Evolutionary conservation across 2,888 invertebrate genomes (phyloP), one percentile per base, ranked within the genome.

Genomic region (Thera britannica): DNA sequence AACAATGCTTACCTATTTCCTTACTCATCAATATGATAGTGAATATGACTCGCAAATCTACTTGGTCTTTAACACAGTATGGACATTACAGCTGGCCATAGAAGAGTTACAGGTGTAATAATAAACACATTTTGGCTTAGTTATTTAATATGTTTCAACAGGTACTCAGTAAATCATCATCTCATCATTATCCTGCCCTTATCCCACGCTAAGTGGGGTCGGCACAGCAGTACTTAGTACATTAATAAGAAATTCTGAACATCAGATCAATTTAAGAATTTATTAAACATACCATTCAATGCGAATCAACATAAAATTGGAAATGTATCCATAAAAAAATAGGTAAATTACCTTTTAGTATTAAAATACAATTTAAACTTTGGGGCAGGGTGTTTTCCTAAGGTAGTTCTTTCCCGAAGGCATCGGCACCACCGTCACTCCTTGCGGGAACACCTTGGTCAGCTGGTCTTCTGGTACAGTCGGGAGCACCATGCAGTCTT

Each of bases 401-500:
- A 99, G 89, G 83, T 99, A 99, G 1, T 90, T 85, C 86, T 97
- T 98, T 54, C 98, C 97, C 0, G 98, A 99, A 0, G 98, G 98
- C 74, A 99, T 85, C 4, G 95, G 89, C 7, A 97, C 86, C 2
- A 95, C 94, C 41, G 95, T 95, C 8, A 97, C 94, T 9, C 96
- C 96, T 61, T 94, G 91, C 0, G 97, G 97, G 85, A 98, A 98
- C 48, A 96, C 86, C 63, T 90, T 90, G 35, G 93, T 88, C 3
- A 96, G 94, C 78, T 98, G 96, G 23, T 96, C 96, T 4, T 95
- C 94, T 0, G 95, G 92, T 0, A 99, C 93, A 0, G 95, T 95
- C 0, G 99, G 99, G 72, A 98, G 93, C 44, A 99, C 96, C 98
- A 99, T 99, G 75, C 98, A 98, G 36, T 96, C 95, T 2, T 96